Percentiles rank a stretch among this genome's conserved stretches.
phyloP scores from a whole-genome alignment of 2,113 vertebrate species.

The Pyrgilauda ruficollis region DNA sequence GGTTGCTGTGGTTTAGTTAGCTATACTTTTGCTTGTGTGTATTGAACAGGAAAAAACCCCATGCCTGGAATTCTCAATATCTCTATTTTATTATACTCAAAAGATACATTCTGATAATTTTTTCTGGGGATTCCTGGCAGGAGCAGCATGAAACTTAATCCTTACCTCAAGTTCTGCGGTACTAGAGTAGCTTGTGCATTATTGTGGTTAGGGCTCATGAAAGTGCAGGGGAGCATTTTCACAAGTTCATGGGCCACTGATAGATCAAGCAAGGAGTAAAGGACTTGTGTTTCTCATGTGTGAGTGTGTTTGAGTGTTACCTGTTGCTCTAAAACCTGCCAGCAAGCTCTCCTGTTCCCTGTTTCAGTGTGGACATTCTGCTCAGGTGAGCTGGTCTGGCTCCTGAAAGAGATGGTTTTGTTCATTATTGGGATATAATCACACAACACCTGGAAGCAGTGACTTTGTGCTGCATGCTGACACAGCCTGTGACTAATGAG shows the following conservation, averaged over 20 bases:
- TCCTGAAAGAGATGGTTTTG: background rate
- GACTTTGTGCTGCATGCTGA: background rate
- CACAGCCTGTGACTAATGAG: background rate
- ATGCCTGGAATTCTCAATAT: constrained; percentile 35
- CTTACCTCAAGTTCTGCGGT: background rate
- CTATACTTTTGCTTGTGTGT: background rate
- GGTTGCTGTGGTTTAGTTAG: constrained; percentile 35
- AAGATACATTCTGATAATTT: constrained; percentile 53
- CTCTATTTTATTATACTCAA: constrained; percentile 44
- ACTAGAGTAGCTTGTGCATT: background rate
- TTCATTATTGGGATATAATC: background rate
- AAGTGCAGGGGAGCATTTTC: background rate
- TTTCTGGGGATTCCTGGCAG: constrained; percentile 44
- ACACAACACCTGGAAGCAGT: background rate
- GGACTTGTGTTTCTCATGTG: background rate
- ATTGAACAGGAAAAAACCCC: background rate
- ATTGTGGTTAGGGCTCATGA: background rate
- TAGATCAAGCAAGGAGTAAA: background rate
- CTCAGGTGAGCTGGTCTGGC: background rate
- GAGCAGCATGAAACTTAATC: background rate
- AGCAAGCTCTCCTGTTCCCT: background rate
- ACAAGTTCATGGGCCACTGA: background rate
- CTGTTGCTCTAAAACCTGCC: background rate
- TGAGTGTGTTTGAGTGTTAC: background rate
- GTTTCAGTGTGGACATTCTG: background rate